phyloP scores from a whole-genome alignment of 37 sponge, comb jelly and placozoan species.

The Tethya wilhelma region DNA sequence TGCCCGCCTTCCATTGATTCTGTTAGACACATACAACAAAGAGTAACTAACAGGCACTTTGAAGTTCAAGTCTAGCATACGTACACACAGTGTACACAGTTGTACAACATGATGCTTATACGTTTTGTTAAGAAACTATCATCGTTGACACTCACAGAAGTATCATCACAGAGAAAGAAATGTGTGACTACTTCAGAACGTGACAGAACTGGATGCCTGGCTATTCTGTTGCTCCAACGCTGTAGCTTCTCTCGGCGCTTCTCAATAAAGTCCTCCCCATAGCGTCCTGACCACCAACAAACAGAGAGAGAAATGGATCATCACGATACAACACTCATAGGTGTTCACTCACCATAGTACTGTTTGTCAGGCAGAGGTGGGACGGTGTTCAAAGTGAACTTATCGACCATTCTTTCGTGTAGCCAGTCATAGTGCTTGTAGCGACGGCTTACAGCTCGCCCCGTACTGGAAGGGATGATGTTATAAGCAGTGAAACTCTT shows the following conservation, averaged over 20 bases:
- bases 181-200: conserved; percentile 79
- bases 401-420: conserved; percentile 84
- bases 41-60: neutral
- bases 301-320: neutral
- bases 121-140: neutral
- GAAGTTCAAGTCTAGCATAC: no score
- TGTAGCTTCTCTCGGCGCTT: conserved; percentile 90
- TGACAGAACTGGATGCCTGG: conserved; percentile 93
- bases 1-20: conserved; percentile 92
- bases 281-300: conserved; percentile 54
- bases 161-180: conserved; percentile 68
- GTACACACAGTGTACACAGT: neutral
- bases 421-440: conserved; percentile 97
- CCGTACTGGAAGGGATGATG: conserved; percentile 63
- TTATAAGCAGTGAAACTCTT: conserved; percentile 90
- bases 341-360: conserved; percentile 61
- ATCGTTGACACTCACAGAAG: conserved; percentile 10
- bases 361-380: conserved; percentile 98
- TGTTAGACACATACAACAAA: neutral
- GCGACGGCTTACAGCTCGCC: conserved; percentile 70
- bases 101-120: neutral
- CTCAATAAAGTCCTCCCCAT: conserved; percentile 91
- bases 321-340: neutral
- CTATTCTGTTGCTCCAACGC: conserved; percentile 92
- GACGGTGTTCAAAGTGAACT: conserved; percentile 82